Evolutionary conservation across 2,113 vertebrate species (phyloP).

Genomic region (Bos taurus): ARS-UCD2.0 NC_037337.1:84925501-84926000

Average conservation of each 20-base stretch:
- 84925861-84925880: neutral
- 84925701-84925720: neutral
- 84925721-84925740: neutral
- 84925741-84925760: neutral
- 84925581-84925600: neutral
- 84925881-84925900: neutral
- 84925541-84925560: neutral
- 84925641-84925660: neutral
- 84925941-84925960: neutral
- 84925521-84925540: neutral
- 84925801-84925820: neutral
- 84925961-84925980: slow-evolving; percentile 5
- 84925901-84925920: neutral
- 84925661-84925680: neutral
- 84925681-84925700: neutral
- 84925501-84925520: neutral
- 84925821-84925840: neutral
- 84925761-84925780: neutral
- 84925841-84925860: neutral
- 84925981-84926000: neutral
- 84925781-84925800: neutral
- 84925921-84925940: neutral
- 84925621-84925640: neutral
- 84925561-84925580: neutral
- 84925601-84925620: neutral